Base-by-base conservation (phyloP, 2,797 vertebrate genomes). In the Gymnoscopelus braueri region DNA sequence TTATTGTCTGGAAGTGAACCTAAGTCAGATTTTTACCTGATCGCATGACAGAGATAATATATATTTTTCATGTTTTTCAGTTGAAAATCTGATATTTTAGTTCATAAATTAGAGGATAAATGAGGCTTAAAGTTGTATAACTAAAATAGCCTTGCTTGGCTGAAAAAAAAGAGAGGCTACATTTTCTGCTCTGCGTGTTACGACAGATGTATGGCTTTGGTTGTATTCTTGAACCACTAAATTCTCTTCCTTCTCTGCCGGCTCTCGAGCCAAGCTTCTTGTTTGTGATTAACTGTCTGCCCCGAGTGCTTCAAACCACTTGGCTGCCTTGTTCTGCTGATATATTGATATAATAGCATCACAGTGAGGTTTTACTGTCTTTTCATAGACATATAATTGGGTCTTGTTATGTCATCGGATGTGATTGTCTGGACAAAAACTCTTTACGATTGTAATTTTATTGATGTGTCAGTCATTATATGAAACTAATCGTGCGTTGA, bases 221-320 rank as follows among this genome's bases (percentile, higher is more conserved):
- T 55, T 81, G 60, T 59, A 11, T 54, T 54, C 56, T 67, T 62
- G 69, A 60, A 58, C 68, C 52, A 66, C 63, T 53, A 29, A 67
- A 61, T 50, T 63, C 64, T 57, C 49, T 67, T 65, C 23, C 6
- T 48, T 77, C 71, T 62, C 10, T 67, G 19, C 57, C 47, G 1
- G 32, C 29, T 39, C 47, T 29, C 2, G 2, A 53, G 75, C 63
- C 75, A 79, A 65, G 62, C 39, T 23, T 65, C 9, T 5, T 79
- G 54, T 63, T 69, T 72, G 48, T 65, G 26, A 48, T 71, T 70
- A 72, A 52, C 13, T 58, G 50, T 69, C 56, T 69, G 35, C 56
- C 26, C 19, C 4, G 55, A 57, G 10, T 10, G 1, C 24, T 59
- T 65, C 13, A 64, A 65, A 72, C 47, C 60, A 59, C 8, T 49